Evolutionary conservation across 2,888 invertebrate genomes (phyloP).

Genomic region (Rhamphomyia laevipes): DNA sequence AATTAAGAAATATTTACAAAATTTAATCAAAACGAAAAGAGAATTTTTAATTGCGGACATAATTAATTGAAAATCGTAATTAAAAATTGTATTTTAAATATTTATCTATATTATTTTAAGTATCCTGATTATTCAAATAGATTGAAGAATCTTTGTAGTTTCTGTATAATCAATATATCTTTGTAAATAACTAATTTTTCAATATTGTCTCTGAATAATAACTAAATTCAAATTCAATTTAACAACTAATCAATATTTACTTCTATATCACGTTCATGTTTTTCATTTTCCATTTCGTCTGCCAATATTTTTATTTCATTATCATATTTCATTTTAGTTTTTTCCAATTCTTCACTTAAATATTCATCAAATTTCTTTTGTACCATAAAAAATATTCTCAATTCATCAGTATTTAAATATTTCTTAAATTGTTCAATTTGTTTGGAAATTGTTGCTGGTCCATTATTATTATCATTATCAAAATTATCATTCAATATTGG

Average conservation of each 20-base stretch:
- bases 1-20: no score
- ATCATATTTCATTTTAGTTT: constrained; percentile 33
- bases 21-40: no score
- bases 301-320: constrained; percentile 27
- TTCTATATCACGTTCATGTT: constrained; percentile 43
- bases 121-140: no score
- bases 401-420: constrained; percentile 31
- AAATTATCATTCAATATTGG: constrained; percentile 13
- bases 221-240: no score
- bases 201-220: no score
- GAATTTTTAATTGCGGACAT: no score
- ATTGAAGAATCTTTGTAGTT: no score
- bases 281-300: constrained; percentile 44
- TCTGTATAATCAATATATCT: no score
- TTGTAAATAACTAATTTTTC: no score
- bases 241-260: constrained; percentile 21
- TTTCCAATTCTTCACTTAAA: constrained; percentile 43
- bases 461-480: constrained; percentile 14
- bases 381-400: constrained; percentile 35
- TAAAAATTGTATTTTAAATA: no score
- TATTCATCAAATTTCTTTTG: constrained; percentile 46
- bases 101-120: no score
- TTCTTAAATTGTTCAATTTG: constrained; percentile 36
- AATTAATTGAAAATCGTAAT: no score
- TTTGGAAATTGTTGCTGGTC: constrained; percentile 26